phyloP scores from a whole-genome alignment of 2,797 vertebrate genomes.

The Apogon hyalosoma region DNA sequence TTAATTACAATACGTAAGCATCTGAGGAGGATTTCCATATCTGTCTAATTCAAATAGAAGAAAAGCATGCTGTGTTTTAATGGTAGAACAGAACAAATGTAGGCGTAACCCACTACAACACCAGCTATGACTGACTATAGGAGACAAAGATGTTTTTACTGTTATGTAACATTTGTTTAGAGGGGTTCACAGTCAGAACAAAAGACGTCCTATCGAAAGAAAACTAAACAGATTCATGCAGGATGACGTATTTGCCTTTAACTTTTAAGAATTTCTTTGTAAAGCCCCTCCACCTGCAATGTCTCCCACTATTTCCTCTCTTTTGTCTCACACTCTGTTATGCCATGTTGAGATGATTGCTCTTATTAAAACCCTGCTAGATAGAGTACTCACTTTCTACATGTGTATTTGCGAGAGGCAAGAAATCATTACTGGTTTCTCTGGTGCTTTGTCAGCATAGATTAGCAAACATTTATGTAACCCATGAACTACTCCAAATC shows the following conservation, averaged over 20 bases:
- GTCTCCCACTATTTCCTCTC: conserved; percentile 34
- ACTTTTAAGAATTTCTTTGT: conserved; percentile 17
- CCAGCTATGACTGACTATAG: neutral
- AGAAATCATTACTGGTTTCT: conserved; percentile 13
- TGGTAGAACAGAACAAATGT: neutral
- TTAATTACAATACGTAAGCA: no score
- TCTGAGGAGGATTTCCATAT: no score
- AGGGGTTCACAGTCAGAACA: conserved; percentile 32
- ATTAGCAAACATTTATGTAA: conserved; percentile 42
- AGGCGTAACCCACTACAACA: neutral
- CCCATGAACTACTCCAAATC: conserved; percentile 39
- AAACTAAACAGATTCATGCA: conserved; percentile 10
- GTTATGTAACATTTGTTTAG: conserved; percentile 29
- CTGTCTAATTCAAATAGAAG: no score
- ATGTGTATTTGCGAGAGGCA: conserved; percentile 11
- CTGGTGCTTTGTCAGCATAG: conserved; percentile 56
- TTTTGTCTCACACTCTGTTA: conserved; percentile 46
- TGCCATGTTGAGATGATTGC: conserved; percentile 59
- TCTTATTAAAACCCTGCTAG: conserved; percentile 65
- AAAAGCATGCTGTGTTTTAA: no score
- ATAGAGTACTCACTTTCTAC: conserved; percentile 23
- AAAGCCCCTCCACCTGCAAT: conserved; percentile 14
- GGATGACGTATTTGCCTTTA: conserved; percentile 15
- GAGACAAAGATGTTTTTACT: conserved; percentile 5
- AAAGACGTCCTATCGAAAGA: conserved; percentile 10